Base-by-base conservation (phyloP, 1,140 invertebrate genomes). In the Hetaerina americana region DNA sequence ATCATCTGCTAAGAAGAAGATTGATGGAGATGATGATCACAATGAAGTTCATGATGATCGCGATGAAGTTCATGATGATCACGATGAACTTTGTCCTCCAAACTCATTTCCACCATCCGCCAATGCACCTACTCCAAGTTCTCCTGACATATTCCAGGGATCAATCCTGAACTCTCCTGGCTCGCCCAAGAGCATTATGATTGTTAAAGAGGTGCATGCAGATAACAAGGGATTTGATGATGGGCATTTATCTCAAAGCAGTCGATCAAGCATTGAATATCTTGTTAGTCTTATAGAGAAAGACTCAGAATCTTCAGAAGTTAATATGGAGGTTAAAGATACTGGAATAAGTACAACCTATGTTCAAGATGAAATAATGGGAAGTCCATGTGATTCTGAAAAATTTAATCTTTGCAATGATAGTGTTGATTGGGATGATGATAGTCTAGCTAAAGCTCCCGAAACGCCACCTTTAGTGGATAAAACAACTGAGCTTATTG, bases 221-320 rank as follows among this genome's bases (percentile, higher is more conserved):
- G 18, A 67, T n/a, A 26, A 67, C 6, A 26, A 67, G 26, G 10
- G n/a, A 24, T 10, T 26, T 67, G 5, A 24, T 67, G 66, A 67
- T 25, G 66, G 26, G 5, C 5, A 26, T 5, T 22, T 26, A 27
- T 70, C 69, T 27, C 69, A 70, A n/a, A 24, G 12, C n/a, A 70
- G 69, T 70, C 22, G 69, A 27, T 25, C 22, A n/a, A 28, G 26
- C 29, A 40, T 70, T 26, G 69, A 70, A 1, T 70, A 40, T 29
- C 24, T 70, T 25, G 27, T 70, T 12, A 70, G 69, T 40, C 22
- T 70, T 8, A 70, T 70, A 15, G 31, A 70, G 15, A 70, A 70
- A 70, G 69, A 27, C 22, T 57, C 31, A 40, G n/a, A n/a, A n/a
- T n/a, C n/a, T n/a, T n/a, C n/a, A n/a, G n/a, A n/a, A n/a, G n/a